These are phyloP conservation scores for Promerops cafer DNA, from an alignment of 2,113 vertebrate genomes.

Conservation along the genomic window DNA sequence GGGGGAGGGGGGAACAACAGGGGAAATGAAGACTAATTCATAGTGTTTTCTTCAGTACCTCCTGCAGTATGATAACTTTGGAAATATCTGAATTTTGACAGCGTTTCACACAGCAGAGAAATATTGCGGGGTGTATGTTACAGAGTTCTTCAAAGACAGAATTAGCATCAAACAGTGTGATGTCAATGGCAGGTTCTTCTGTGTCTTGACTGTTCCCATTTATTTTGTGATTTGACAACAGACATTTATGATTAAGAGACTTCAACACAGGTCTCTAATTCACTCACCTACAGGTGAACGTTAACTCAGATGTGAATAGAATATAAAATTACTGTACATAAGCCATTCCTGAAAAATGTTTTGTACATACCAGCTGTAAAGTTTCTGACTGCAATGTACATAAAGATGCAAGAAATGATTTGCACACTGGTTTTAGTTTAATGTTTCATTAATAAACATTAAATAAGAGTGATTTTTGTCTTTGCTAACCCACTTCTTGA, in stretches of 20 bases:
- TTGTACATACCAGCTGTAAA: background rate
- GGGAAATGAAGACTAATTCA: background rate
- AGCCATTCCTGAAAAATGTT: background rate
- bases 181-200: background rate
- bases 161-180: background rate
- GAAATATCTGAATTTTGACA: background rate
- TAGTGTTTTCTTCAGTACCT: background rate
- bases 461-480: background rate
- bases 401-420: background rate
- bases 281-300: background rate
- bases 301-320: background rate
- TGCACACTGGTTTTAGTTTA: background rate
- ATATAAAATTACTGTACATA: background rate
- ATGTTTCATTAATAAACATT: background rate
- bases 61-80: background rate
- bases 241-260: background rate
- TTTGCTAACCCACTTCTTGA: background rate
- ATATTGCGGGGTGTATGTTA: background rate
- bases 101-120: background rate
- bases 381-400: accelerated
- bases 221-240: background rate
- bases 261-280: background rate
- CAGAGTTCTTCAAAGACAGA: background rate
- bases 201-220: accelerated
- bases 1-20: accelerated